A percentile compares a stretch with the other conserved stretches of the same genome.
These are phyloP conservation scores for Leptopilina boulardi DNA, from an alignment of 1,140 invertebrate genomes.

Conservation along the genomic window DNA sequence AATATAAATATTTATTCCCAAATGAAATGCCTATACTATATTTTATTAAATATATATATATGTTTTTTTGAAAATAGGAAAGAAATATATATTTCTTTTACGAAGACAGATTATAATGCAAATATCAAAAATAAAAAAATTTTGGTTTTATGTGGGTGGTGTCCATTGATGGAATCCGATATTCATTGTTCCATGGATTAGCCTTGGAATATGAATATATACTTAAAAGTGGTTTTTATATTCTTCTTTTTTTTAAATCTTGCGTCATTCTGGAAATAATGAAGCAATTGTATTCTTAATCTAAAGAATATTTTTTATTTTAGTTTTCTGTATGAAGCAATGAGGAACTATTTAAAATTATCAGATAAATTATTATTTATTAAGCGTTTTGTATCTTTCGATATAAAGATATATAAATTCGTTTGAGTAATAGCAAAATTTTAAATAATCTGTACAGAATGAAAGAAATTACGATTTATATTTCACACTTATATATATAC, in stretches of 20 bases:
- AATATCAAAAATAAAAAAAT: background rate
- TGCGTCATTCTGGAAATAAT: background rate
- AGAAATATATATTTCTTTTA: background rate
- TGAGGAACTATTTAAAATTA: too few species aligned
- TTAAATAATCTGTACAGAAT: too few species aligned
- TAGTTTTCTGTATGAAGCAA: too few species aligned
- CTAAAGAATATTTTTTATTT: too few species aligned
- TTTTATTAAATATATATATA: background rate
- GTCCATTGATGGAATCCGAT: constrained; percentile 6
- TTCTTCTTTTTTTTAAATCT: background rate
- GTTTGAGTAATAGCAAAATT: too few species aligned
- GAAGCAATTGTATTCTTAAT: background rate
- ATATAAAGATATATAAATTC: too few species aligned
- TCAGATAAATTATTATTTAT: too few species aligned
- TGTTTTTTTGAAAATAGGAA: background rate
- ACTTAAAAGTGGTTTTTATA: background rate
- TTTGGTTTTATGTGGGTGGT: constrained; percentile 1
- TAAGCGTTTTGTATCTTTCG: too few species aligned
- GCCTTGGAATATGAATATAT: constrained; percentile 4
- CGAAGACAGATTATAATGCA: background rate
- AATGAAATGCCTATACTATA: background rate
- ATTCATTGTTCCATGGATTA: background rate
- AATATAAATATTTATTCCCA: constrained; percentile 14
- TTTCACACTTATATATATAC: background rate
- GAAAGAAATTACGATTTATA: background rate